A percentile compares a stretch with the other conserved stretches of the same genome.
Conservation (phyloP, 2,888 invertebrate genomes). For the Lucinisca nassula region DNA sequence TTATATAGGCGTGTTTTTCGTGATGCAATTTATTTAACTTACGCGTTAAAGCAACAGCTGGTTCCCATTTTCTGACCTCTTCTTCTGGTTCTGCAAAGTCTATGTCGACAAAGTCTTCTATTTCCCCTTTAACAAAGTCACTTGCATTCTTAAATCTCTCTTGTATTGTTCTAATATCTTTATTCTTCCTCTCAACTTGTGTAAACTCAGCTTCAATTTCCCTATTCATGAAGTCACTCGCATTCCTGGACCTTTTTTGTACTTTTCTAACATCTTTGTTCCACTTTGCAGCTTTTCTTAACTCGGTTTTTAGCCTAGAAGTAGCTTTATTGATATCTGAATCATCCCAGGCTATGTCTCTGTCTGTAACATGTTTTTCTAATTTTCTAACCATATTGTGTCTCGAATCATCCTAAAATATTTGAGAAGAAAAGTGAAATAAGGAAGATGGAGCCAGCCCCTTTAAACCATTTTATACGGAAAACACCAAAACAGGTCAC, state of each 20-base stretch:
- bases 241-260: neutral
- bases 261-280: neutral
- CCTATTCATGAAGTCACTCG: neutral
- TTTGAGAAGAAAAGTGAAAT: too few species aligned
- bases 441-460: too few species aligned
- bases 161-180: neutral
- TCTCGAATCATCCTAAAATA: too few species aligned
- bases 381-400: too few species aligned
- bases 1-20: too few species aligned
- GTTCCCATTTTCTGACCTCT: conserved; percentile 17
- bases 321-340: neutral
- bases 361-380: too few species aligned
- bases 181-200: too few species aligned
- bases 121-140: conserved; percentile 26
- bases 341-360: neutral
- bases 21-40: conserved; percentile 19
- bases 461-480: too few species aligned
- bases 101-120: conserved; percentile 60
- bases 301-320: neutral
- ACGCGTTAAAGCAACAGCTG: conserved; percentile 61
- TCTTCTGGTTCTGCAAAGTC: conserved; percentile 50
- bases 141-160: neutral
- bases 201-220: neutral
- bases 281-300: neutral
- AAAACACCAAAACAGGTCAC: too few species aligned